A percentile compares a stretch with the other conserved stretches of the same genome.
Conservation (phyloP, 2,888 invertebrate genomes). For the Parnassius orleans region DNA sequence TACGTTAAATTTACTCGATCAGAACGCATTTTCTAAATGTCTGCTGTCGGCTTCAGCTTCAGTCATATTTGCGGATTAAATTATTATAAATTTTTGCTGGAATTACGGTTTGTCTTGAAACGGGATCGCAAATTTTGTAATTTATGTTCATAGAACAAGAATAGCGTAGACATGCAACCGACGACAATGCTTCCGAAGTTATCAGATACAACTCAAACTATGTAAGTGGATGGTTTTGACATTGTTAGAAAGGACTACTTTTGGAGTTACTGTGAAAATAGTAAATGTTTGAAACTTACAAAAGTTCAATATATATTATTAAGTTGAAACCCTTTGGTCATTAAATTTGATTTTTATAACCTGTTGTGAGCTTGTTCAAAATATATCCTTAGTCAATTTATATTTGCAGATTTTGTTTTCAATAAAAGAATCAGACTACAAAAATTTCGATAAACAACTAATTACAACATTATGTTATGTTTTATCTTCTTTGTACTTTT, state of each 20-base stretch:
- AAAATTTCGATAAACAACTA: too few relatives aligned
- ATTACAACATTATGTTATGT: too few relatives aligned
- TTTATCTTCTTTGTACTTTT: too few relatives aligned
- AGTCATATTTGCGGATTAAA: conserved; percentile 53
- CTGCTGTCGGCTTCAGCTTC: conserved; percentile 52
- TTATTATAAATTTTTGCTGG: conserved; percentile 51
- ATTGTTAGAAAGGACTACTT: conserved; percentile 29
- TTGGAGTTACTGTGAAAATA: background rate
- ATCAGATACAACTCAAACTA: conserved; percentile 70
- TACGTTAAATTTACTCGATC: conserved; percentile 11
- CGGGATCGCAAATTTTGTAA: conserved; percentile 40
- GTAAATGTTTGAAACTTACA: background rate
- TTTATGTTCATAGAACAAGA: conserved; percentile 59
- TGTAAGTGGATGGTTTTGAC: conserved; percentile 55
- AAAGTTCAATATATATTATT: too few relatives aligned
- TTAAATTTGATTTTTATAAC: too few relatives aligned
- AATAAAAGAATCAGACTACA: too few relatives aligned
- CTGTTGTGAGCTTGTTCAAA: too few relatives aligned
- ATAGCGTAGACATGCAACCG: conserved; percentile 60
- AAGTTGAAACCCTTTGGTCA: too few relatives aligned
- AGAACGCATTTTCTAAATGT: conserved; percentile 49
- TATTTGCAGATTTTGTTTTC: too few relatives aligned
- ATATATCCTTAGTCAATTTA: too few relatives aligned
- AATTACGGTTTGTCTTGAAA: conserved; percentile 43
- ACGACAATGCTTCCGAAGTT: conserved; percentile 71